Percentiles rank a stretch among this genome's conserved stretches.
Evolutionary conservation across 2,797 vertebrate genomes (phyloP).

Genomic region (Rhynchonycteris naso): DNA sequence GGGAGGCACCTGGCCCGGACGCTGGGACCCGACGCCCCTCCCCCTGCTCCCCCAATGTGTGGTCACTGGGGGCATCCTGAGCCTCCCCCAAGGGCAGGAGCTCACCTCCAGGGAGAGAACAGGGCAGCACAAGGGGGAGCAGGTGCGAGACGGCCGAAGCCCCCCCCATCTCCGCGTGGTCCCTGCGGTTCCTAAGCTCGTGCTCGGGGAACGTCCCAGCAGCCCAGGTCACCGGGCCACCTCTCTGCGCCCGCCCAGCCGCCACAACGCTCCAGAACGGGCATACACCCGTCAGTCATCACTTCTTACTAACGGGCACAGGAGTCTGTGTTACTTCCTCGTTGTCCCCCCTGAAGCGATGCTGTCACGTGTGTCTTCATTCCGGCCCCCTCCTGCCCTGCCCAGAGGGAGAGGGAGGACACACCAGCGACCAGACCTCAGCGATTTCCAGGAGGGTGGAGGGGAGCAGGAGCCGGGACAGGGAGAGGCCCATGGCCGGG

Average conservation of each 20-base stretch:
- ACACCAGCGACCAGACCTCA: neutral
- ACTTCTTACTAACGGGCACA: too few species aligned
- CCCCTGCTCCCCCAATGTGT: neutral
- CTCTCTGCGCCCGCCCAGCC: accelerated
- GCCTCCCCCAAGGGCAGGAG: neutral
- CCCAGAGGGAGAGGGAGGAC: neutral
- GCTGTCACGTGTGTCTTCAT: neutral
- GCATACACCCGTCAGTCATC: neutral
- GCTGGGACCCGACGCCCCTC: neutral
- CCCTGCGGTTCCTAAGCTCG: neutral
- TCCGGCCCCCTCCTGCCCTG: neutral
- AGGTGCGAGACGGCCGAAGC: neutral
- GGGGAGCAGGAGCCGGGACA: neutral
- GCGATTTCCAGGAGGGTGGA: neutral
- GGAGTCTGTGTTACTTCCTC: neutral
- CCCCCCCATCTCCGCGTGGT: too few species aligned
- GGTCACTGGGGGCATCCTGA: neutral
- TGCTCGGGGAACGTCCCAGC: neutral
- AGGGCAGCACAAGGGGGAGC: too few species aligned
- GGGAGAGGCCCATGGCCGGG: neutral
- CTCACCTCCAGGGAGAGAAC: neutral
- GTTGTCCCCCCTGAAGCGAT: neutral
- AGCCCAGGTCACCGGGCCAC: neutral
- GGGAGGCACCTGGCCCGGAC: neutral
- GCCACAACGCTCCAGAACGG: too few species aligned